A percentile compares a stretch with the other conserved stretches of the same genome.
Conservation (phyloP, 2,113 vertebrate species). For the Mohoua ochrocephala region DNA sequence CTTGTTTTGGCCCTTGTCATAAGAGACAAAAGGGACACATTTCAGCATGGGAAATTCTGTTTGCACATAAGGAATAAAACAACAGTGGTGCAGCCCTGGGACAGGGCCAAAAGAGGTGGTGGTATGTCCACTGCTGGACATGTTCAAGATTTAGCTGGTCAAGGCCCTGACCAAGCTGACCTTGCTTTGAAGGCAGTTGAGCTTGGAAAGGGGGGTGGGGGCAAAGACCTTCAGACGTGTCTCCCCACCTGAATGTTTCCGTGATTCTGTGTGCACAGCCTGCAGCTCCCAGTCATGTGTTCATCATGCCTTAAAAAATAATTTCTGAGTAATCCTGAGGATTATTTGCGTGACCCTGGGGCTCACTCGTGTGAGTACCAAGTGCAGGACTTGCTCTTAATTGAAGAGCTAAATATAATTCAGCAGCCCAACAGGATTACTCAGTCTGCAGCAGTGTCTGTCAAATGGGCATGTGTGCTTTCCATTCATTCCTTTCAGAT, state of each 20-base stretch:
- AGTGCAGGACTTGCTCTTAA: not conserved
- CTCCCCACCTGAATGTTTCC: not conserved
- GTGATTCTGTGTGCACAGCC: not conserved
- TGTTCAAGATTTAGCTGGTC: not conserved
- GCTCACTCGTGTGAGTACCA: not conserved
- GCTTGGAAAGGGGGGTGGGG: not conserved
- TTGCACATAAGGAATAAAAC: not conserved
- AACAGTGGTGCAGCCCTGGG: not conserved
- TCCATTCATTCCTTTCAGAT: not conserved
- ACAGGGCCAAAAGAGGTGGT: not conserved
- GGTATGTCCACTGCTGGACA: not conserved
- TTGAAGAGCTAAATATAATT: not conserved
- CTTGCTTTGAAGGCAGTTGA: not conserved
- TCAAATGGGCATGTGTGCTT: not conserved
- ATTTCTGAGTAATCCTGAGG: conserved; percentile 11
- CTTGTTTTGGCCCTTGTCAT: not conserved
- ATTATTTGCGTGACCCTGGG: conserved; percentile 17
- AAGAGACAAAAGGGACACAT: not conserved
- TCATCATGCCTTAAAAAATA: conserved; percentile 6
- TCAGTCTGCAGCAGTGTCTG: not conserved
- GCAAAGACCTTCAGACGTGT: not conserved
- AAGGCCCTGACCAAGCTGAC: not conserved
- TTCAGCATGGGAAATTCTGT: not conserved
- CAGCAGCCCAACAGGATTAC: not conserved
- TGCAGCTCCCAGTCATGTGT: not conserved